Evolutionary conservation across 2,113 vertebrate species (phyloP).

Genomic region (Leucopsar rothschildi): DNA sequence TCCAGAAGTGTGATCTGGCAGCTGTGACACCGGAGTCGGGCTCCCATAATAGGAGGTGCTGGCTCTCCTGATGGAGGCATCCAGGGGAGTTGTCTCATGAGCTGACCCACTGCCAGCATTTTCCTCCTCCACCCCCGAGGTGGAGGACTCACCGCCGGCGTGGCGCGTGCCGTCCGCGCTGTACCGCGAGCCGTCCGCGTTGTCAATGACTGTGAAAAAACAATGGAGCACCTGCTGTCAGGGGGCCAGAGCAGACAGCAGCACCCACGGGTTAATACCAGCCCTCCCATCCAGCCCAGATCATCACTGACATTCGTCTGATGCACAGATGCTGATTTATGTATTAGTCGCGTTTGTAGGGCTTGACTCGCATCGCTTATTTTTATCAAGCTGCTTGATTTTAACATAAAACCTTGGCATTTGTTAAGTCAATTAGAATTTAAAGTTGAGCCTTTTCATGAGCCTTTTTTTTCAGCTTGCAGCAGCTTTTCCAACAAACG

Average conservation of each 20-base stretch:
- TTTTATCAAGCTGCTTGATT: neutral
- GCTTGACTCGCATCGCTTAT: neutral
- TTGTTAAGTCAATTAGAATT: neutral
- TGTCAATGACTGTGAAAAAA: slow-evolving; percentile 68
- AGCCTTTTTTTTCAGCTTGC: neutral
- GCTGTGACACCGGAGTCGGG: neutral
- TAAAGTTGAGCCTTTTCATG: neutral
- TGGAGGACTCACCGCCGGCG: neutral
- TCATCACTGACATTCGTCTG: neutral
- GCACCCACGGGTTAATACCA: neutral
- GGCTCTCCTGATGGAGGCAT: slow-evolving; percentile 43
- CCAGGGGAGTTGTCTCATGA: slow-evolving; percentile 55
- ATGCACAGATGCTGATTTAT: too few relatives aligned
- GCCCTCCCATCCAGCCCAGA: neutral
- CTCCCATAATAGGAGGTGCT: neutral
- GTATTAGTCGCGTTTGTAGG: neutral
- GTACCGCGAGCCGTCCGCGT: slow-evolving; percentile 69
- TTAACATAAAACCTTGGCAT: neutral
- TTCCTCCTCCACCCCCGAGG: slow-evolving; percentile 36
- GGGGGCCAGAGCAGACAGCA: neutral
- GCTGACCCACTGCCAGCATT: slow-evolving; percentile 61
- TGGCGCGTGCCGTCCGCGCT: slow-evolving; percentile 32
- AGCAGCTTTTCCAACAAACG: neutral
- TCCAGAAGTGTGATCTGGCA: neutral
- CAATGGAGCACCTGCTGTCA: neutral